Conservation (phyloP, 2,113 vertebrate species). For the Lamprologus callipterus region DNA sequence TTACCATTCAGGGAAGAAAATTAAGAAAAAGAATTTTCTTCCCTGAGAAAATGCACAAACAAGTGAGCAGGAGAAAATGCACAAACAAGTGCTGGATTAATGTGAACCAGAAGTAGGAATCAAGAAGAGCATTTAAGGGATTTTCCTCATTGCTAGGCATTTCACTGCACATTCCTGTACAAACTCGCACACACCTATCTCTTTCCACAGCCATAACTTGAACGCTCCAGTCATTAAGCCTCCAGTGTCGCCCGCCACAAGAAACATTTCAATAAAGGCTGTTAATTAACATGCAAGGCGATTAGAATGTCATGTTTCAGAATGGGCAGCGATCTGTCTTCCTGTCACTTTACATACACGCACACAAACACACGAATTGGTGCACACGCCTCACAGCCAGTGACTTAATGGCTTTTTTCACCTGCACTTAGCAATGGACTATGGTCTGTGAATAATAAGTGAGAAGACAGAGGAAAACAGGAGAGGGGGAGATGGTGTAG, state of each 20-base stretch:
- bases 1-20: background rate
- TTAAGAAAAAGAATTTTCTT: constrained; percentile 4
- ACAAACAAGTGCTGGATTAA: background rate
- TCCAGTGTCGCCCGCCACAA: constrained; percentile 49
- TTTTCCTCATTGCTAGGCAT: background rate
- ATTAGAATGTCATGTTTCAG: constrained; percentile 72
- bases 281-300: constrained; percentile 69
- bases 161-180: background rate
- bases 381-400: constrained; percentile 1
- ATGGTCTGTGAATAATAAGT: constrained; percentile 58
- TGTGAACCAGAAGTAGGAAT: constrained; percentile 14
- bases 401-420: constrained; percentile 63
- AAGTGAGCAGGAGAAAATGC: background rate
- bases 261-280: constrained; percentile 68
- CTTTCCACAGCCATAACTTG: background rate
- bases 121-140: background rate
- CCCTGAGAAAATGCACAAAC: background rate
- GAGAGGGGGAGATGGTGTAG: background rate
- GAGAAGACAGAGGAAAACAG: constrained; percentile 27
- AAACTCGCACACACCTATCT: background rate
- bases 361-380: background rate
- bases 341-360: constrained; percentile 49
- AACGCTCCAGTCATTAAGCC: constrained; percentile 48
- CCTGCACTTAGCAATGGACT: constrained; percentile 50
- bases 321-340: constrained; percentile 69